Conservation (phyloP, 2,888 invertebrate species). For the Cephus pygmeus region DNA sequence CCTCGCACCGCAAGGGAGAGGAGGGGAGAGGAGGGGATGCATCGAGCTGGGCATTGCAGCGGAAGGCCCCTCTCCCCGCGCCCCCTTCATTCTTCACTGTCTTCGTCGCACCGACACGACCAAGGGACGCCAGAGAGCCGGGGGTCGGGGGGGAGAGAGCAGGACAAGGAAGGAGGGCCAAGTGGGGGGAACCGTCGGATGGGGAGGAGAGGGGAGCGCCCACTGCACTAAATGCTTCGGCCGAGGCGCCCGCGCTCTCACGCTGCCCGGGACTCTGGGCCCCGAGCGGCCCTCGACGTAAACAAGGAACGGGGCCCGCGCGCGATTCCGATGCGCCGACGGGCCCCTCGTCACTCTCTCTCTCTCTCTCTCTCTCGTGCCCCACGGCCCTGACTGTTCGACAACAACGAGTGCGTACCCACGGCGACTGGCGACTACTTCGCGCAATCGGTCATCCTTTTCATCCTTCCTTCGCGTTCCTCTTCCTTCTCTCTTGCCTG, state of each 20-base stretch:
- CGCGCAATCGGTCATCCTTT: no score
- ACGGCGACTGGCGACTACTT: no score
- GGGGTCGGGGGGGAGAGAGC: not conserved
- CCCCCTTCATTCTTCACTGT: no score
- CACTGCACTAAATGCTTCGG: conserved; percentile 55
- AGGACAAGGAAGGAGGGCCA: conserved; percentile 14
- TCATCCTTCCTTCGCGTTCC: not conserved
- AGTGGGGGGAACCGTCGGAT: conserved; percentile 6
- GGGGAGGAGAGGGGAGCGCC: conserved; percentile 36
- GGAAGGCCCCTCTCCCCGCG: no score
- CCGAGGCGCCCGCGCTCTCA: conserved; percentile 48
- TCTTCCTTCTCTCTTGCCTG: not conserved
- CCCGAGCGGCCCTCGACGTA: conserved; percentile 25
- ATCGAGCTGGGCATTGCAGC: conserved; percentile 11
- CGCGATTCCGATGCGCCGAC: not conserved
- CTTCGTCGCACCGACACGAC: no score
- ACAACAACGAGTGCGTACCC: no score
- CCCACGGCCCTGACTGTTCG: not conserved
- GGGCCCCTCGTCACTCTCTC: not conserved
- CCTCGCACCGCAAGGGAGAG: not conserved
- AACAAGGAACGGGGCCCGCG: conserved; percentile 28
- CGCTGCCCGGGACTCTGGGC: conserved; percentile 39
- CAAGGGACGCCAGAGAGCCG: not conserved
- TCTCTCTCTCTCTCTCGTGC: not conserved
- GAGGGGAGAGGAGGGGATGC: conserved; percentile 19